A percentile compares a stretch with the other conserved stretches of the same genome.
These are phyloP conservation scores for Takifugu bimaculatus DNA, from an alignment of 2,113 vertebrate species.

Conservation along the genomic window DNA sequence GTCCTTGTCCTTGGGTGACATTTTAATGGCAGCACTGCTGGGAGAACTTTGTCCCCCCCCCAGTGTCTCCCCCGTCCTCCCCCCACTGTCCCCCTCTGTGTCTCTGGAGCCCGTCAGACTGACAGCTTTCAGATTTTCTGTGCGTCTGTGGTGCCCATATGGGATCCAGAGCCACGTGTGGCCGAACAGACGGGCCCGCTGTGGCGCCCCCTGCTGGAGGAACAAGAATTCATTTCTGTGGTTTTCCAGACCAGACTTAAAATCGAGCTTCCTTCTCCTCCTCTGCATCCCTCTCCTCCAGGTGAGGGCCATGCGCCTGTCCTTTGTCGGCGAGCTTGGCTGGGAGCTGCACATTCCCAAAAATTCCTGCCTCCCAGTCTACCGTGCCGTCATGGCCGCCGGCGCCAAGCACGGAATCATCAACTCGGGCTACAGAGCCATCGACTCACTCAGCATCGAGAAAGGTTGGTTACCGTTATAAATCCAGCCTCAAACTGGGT, in stretches of 20 bases:
- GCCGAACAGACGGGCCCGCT: slow-evolving; percentile 61
- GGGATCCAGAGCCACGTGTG: slow-evolving; percentile 18
- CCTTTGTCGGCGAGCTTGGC: slow-evolving; percentile 93
- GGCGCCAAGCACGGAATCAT: slow-evolving; percentile 81
- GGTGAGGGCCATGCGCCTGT: slow-evolving; percentile 89
- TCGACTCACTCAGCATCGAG: slow-evolving; percentile 96
- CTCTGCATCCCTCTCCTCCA: neutral
- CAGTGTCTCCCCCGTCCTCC: slow-evolving; percentile 5
- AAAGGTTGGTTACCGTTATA: slow-evolving; percentile 78
- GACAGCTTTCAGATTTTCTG: no score
- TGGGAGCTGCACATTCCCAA: slow-evolving; percentile 93
- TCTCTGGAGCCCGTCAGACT: neutral
- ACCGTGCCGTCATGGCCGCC: slow-evolving; percentile 83
- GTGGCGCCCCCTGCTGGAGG: slow-evolving; percentile 46
- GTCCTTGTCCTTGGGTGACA: slow-evolving; percentile 55
- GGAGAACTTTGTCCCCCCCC: slow-evolving; percentile 30
- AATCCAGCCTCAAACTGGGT: neutral
- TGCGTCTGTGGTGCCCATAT: slow-evolving; percentile 36
- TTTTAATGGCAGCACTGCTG: slow-evolving; percentile 61
- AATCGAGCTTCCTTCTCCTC: slow-evolving; percentile 6
- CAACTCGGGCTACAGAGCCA: slow-evolving; percentile 92
- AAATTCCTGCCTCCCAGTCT: slow-evolving; percentile 82
- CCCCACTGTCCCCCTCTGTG: neutral
- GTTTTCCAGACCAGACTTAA: neutral
- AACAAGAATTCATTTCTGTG: slow-evolving; percentile 31